A percentile compares a stretch with the other conserved stretches of the same genome.
Conservation (phyloP, 2,888 invertebrate species). For the Brassicogethes aeneus region DNA sequence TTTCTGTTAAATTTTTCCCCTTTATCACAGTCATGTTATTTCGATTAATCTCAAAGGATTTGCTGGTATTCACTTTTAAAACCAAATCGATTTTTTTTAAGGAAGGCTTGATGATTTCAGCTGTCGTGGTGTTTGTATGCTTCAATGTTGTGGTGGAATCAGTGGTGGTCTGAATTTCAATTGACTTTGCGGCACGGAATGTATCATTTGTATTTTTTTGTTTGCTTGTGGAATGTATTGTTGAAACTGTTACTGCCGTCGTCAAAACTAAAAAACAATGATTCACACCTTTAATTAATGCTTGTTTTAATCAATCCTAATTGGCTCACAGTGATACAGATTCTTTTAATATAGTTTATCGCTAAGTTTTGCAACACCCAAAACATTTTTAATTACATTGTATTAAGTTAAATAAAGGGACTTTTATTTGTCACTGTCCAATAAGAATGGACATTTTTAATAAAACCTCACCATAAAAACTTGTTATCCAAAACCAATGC, state of each 20-base stretch:
- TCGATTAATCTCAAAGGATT: conserved; percentile 18
- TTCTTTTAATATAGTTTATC: too few relatives aligned
- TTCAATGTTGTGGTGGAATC: conserved; percentile 5
- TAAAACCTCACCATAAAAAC: conserved; percentile 31
- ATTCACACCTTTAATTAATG: too few relatives aligned
- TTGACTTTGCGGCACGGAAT: conserved; percentile 16
- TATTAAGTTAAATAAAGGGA: too few relatives aligned
- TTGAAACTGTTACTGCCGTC: conserved; percentile 5
- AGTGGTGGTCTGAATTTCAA: conserved; percentile 26
- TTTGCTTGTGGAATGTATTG: conserved; percentile 20
- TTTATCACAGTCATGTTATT: conserved; percentile 36
- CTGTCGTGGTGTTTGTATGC: conserved; percentile 8
- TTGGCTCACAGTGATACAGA: too few relatives aligned
- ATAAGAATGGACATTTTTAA: background rate
- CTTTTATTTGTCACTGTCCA: too few relatives aligned
- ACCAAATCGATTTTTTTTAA: conserved; percentile 15
- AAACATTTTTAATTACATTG: too few relatives aligned
- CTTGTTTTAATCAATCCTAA: too few relatives aligned
- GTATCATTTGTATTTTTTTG: conserved; percentile 11
- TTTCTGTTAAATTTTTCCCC: conserved; percentile 26
- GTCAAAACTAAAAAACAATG: background rate
- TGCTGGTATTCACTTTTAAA: conserved; percentile 14
- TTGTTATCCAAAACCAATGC: conserved; percentile 82
- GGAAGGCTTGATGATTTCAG: conserved; percentile 17
- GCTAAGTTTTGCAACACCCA: too few relatives aligned